phyloP scores from a whole-genome alignment of 2,888 invertebrate genomes.

The Cremastinae sp. region DNA sequence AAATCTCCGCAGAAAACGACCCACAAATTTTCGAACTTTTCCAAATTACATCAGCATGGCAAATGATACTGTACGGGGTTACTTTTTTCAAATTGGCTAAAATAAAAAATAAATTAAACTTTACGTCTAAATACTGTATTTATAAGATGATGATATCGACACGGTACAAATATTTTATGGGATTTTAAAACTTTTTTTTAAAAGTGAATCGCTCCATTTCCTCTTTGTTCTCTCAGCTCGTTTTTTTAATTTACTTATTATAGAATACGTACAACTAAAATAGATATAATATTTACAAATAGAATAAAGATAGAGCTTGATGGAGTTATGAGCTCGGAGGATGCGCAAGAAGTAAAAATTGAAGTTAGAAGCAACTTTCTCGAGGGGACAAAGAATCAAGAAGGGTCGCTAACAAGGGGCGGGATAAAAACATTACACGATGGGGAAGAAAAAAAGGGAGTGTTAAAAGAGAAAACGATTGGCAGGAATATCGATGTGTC shows the following conservation, averaged over 20 bases:
- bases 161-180: constrained; percentile 72
- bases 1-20: too few relatives aligned
- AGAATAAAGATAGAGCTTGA: constrained; percentile 1
- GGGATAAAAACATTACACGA: neutral
- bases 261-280: constrained; percentile 45
- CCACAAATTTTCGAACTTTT: too few relatives aligned
- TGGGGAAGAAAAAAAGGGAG: neutral
- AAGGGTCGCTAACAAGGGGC: neutral
- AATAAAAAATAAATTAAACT: constrained; percentile 24
- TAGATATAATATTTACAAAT: constrained; percentile 51
- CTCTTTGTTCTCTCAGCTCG: constrained; percentile 49
- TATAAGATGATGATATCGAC: constrained; percentile 71
- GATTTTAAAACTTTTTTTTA: constrained; percentile 69
- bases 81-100: too few relatives aligned
- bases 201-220: constrained; percentile 38
- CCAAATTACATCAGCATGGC: too few relatives aligned
- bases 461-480: constrained; percentile 71
- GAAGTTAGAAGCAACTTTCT: neutral
- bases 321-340: neutral
- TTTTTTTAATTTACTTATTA: constrained; percentile 25
- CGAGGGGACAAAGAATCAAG: neutral
- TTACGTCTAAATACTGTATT: constrained; percentile 65
- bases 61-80: too few relatives aligned
- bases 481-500: constrained; percentile 75
- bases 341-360: neutral